A percentile compares a stretch with the other conserved stretches of the same genome.
Evolutionary conservation across 2,888 invertebrate genomes (phyloP).

Genomic region (Oscheius sp.): DNA sequence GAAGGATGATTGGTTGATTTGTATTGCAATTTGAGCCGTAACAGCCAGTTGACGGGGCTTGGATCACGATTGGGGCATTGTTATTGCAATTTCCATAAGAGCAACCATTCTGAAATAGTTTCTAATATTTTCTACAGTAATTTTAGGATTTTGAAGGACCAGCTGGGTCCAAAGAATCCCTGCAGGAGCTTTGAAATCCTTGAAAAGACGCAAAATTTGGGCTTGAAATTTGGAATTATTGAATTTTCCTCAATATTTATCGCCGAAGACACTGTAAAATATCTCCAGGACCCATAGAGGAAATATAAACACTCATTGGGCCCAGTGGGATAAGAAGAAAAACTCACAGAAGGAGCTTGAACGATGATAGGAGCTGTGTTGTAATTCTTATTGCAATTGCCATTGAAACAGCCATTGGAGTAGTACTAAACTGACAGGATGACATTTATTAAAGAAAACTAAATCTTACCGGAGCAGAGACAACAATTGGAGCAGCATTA

Average conservation of each 20-base stretch:
- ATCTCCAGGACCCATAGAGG: no score
- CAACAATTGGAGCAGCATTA: constrained; percentile 12
- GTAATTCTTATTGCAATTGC: neutral
- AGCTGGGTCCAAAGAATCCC: no score
- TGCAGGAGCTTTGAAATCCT: no score
- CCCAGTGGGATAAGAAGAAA: no score
- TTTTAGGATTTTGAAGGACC: no score
- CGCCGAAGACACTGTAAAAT: no score
- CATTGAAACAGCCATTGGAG: neutral
- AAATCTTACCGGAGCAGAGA: constrained; percentile 16
- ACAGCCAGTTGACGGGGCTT: constrained; percentile 4
- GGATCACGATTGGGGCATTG: constrained; percentile 12
- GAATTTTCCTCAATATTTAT: no score
- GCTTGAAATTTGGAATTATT: no score
- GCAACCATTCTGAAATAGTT: neutral
- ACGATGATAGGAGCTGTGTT: neutral
- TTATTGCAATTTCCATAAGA: constrained; percentile 12
- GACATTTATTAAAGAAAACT: neutral
- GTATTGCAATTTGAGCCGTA: neutral
- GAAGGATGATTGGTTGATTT: constrained; percentile 9
- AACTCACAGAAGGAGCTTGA: neutral
- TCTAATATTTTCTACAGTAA: neutral
- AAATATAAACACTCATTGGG: no score
- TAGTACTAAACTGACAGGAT: neutral
- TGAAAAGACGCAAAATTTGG: no score